A percentile compares a stretch with the other conserved stretches of the same genome.
These are phyloP conservation scores for Xanthia icteritia DNA, from an alignment of 2,888 invertebrate species.

Conservation along the genomic window DNA sequence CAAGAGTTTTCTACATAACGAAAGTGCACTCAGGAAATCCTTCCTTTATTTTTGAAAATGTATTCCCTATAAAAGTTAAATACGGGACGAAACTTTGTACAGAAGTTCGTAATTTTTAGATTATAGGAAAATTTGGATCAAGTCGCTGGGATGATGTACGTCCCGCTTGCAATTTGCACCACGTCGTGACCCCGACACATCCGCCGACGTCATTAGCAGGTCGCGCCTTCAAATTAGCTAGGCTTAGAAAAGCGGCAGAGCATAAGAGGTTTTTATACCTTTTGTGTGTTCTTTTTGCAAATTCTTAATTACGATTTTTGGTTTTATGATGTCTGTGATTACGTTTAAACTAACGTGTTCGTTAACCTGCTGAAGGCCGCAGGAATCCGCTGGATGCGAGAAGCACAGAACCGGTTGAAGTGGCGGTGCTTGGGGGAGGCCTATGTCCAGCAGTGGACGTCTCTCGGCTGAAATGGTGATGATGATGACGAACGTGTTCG, in stretches of 20 bases:
- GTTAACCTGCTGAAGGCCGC: too few species aligned
- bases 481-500: background rate
- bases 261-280: slow-evolving; percentile 18
- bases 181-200: slow-evolving; percentile 11
- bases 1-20: background rate
- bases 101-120: background rate
- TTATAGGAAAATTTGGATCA: background rate
- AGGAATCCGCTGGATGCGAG: too few species aligned
- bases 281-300: slow-evolving; percentile 6
- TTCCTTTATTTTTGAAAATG: background rate
- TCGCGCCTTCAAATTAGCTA: slow-evolving; percentile 42
- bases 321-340: background rate
- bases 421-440: too few species aligned
- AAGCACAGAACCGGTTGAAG: too few species aligned
- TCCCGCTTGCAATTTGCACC: slow-evolving; percentile 28
- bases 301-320: background rate
- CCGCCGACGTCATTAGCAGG: slow-evolving; percentile 51
- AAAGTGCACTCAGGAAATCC: background rate
- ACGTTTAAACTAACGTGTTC: background rate
- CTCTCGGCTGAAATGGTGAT: too few species aligned
- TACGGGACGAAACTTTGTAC: background rate
- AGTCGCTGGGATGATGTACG: accelerated
- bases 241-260: slow-evolving; percentile 27
- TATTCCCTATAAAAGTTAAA: background rate
- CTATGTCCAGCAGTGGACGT: too few species aligned